phyloP scores from a whole-genome alignment of 2,113 vertebrate species.

The Neofelis nebulosa region DNA sequence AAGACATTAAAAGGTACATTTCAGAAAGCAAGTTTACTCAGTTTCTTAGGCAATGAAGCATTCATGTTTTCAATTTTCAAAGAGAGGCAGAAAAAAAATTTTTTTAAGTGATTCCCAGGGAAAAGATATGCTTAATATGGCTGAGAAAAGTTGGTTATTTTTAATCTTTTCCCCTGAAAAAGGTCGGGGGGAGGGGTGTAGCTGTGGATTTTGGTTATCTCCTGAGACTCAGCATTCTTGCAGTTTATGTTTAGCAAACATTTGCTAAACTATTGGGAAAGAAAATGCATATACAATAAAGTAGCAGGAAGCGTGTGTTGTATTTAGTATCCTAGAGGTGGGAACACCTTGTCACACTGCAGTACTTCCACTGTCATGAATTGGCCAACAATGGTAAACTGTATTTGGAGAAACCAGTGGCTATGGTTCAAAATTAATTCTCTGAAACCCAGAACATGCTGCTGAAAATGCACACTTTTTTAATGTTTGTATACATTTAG shows the following conservation, averaged over 20 bases:
- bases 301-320: neutral
- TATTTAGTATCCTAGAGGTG: neutral
- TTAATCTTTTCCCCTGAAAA: slow-evolving; percentile 61
- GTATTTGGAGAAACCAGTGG: neutral
- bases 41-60: slow-evolving; percentile 76
- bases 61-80: slow-evolving; percentile 75
- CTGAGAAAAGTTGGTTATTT: slow-evolving; percentile 64
- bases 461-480: neutral
- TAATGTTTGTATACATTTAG: slow-evolving; percentile 26
- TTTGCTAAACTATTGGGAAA: slow-evolving; percentile 39
- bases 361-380: neutral
- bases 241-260: neutral
- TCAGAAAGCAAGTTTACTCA: slow-evolving; percentile 74
- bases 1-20: slow-evolving; percentile 70
- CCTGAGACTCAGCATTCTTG: neutral
- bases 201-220: slow-evolving; percentile 42
- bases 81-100: slow-evolving; percentile 40
- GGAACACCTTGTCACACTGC: neutral
- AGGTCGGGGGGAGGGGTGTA: neutral
- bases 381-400: neutral
- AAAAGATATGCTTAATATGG: slow-evolving; percentile 60
- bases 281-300: neutral
- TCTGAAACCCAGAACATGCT: neutral
- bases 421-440: neutral
- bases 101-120: slow-evolving; percentile 65